Conservation (phyloP, 35 echinoderm and acorn worm genomes). For the Acanthaster planci region DNA sequence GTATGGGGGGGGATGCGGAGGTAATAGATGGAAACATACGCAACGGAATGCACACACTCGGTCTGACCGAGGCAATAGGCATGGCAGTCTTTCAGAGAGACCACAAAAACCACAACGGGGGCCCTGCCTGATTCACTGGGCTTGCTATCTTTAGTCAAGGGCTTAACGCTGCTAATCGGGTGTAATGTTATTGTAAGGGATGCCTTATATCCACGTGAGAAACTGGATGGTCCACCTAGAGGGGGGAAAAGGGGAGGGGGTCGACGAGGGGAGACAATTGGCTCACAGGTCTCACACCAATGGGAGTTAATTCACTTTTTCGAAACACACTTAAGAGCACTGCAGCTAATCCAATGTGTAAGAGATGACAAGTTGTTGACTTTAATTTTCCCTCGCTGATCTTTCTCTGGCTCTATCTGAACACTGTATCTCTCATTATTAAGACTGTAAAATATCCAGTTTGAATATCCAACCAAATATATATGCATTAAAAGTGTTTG, state of each 20-base stretch:
- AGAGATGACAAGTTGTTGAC: too few species aligned
- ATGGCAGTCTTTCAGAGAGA: not conserved
- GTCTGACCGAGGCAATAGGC: not conserved
- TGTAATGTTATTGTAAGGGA: constrained; percentile 15
- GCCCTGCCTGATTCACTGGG: not conserved
- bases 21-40: too few species aligned
- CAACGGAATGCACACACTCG: not conserved
- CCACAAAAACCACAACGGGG: not conserved
- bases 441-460: too few species aligned
- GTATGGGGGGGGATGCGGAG: not conserved
- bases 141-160: not conserved
- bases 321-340: too few species aligned
- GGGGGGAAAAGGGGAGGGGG: not conserved
- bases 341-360: too few species aligned
- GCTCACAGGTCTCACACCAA: not conserved
- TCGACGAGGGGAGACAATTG: not conserved
- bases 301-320: too few species aligned
- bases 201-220: constrained; percentile 10
- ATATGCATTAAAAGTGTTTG: too few species aligned
- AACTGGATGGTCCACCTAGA: not conserved
- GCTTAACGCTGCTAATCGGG: not conserved
- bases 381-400: too few species aligned
- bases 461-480: too few species aligned
- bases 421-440: too few species aligned
- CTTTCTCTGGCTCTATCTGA: too few species aligned